Evolutionary conservation across 2,888 invertebrate species (phyloP).

Genomic region (Osedax fenrisi): DNA sequence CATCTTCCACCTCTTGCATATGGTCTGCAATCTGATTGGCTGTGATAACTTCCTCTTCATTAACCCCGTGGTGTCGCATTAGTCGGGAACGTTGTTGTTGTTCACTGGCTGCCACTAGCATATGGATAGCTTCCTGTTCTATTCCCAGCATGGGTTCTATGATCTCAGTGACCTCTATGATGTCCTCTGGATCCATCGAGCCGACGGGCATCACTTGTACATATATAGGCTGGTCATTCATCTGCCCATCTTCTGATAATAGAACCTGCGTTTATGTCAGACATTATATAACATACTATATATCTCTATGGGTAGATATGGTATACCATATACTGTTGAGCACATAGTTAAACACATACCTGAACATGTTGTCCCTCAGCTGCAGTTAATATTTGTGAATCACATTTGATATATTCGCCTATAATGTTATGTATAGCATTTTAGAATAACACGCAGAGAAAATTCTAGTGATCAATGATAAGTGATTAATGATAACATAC

Average conservation of each 20-base stretch:
- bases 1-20: too few species aligned
- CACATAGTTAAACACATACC: too few species aligned
- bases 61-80: too few species aligned
- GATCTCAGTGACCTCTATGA: neutral
- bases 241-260: neutral
- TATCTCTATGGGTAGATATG: too few species aligned
- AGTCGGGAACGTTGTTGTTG: neutral
- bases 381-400: neutral
- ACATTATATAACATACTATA: too few species aligned
- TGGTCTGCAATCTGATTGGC: too few species aligned
- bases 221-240: neutral
- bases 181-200: neutral
- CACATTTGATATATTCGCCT: neutral
- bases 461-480: too few species aligned
- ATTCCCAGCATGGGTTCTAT: neutral
- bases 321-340: too few species aligned
- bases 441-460: too few species aligned
- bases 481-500: too few species aligned
- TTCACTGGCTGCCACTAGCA: neutral
- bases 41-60: too few species aligned
- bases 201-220: neutral
- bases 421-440: neutral
- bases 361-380: neutral
- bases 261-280: neutral
- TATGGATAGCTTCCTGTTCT: neutral